Percentiles rank a stretch among this genome's conserved stretches.
Conservation (phyloP, 1,140 invertebrate species). For the Chrysomallon squamiferum region DNA sequence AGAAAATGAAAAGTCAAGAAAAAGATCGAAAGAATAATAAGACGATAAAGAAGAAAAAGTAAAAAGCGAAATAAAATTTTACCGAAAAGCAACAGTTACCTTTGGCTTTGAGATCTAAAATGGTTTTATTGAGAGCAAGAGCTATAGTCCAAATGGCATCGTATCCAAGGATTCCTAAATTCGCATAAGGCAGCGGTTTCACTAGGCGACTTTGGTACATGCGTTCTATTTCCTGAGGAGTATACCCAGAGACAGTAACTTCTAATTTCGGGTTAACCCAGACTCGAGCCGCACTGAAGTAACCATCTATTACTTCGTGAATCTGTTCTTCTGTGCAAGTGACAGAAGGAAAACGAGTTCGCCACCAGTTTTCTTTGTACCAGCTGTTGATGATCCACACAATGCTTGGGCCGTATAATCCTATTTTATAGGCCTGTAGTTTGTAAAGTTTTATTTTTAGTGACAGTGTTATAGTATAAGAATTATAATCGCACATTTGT, state of each 20-base stretch:
- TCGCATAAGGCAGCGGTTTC: too few species aligned
- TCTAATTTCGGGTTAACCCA: slow-evolving; percentile 21
- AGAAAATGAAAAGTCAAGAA: too few species aligned
- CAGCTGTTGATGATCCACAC: slow-evolving; percentile 99
- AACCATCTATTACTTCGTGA: slow-evolving; percentile 88
- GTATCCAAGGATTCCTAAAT: slow-evolving; percentile 1
- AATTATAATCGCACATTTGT: not conserved
- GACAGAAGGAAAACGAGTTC: slow-evolving; percentile 74
- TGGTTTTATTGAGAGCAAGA: slow-evolving; percentile 21
- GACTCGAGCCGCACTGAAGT: slow-evolving; percentile 93
- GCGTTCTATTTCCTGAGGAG: not conserved
- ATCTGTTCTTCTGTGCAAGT: slow-evolving; percentile 92
- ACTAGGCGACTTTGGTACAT: too few species aligned
- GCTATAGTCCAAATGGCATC: slow-evolving; percentile 31
- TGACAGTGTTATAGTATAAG: not conserved
- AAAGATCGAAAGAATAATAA: too few species aligned
- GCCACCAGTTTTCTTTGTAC: slow-evolving; percentile 99
- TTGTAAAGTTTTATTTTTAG: too few species aligned
- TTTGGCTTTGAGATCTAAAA: slow-evolving; percentile 1
- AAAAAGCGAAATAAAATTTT: too few species aligned
- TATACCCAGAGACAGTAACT: slow-evolving; percentile 2
- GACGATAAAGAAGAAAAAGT: too few species aligned
- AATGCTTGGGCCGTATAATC: slow-evolving; percentile 90
- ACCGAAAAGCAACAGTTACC: too few species aligned
- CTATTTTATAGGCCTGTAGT: slow-evolving; percentile 78